These are phyloP conservation scores for Atopsyche davidsoni DNA, from an alignment of 1,140 invertebrate genomes.

Conservation along the genomic window DNA sequence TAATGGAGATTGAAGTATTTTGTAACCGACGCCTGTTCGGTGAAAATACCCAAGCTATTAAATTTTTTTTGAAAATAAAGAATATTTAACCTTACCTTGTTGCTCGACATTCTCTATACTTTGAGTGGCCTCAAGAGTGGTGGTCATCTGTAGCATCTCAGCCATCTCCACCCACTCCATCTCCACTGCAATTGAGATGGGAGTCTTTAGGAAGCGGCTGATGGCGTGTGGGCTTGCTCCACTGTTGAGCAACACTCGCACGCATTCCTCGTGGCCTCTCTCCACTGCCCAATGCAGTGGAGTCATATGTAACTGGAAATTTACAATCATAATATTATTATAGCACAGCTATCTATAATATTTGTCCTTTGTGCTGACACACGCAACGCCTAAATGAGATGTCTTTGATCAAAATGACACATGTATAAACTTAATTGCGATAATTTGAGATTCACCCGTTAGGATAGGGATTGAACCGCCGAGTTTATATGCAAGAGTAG, in stretches of 20 bases:
- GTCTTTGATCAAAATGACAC: too few relatives aligned
- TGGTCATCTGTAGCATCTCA: constrained; percentile 29
- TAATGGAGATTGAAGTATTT: too few relatives aligned
- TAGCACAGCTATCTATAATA: too few relatives aligned
- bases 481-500: too few relatives aligned
- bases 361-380: too few relatives aligned
- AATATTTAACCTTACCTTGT: too few relatives aligned
- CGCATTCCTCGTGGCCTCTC: constrained; percentile 65
- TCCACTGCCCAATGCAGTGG: constrained; percentile 93
- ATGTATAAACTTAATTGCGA: too few relatives aligned
- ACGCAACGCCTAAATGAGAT: too few relatives aligned
- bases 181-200: constrained; percentile 68
- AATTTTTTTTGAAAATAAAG: too few relatives aligned
- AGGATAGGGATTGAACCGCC: too few relatives aligned
- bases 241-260: constrained; percentile 62
- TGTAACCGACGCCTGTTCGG: too few relatives aligned
- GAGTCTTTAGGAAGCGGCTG: constrained; percentile 83
- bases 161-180: constrained; percentile 38
- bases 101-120: constrained; percentile 19
- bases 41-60: too few relatives aligned
- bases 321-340: neutral
- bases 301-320: constrained; percentile 77
- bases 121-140: constrained; percentile 14
- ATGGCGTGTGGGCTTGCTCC: constrained; percentile 61
- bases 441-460: neutral